Evolutionary conservation across 2,888 invertebrate genomes (phyloP), one percentile per base, ranked within the genome.

Genomic region (Yponomeuta sedellus): DNA sequence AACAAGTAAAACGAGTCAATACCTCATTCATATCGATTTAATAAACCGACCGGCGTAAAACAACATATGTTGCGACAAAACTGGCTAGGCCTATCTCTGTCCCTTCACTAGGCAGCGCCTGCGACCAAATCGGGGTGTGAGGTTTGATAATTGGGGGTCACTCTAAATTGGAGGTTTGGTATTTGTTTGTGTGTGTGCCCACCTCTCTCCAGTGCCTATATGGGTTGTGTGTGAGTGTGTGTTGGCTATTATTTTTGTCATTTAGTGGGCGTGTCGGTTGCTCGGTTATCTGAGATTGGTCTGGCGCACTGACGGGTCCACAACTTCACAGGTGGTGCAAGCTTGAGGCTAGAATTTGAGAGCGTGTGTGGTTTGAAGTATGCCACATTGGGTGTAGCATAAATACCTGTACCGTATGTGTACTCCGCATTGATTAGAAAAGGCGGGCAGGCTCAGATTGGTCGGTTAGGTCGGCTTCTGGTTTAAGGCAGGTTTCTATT

Each of bases 181-280:
- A 16, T 19, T 69, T 67, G 66, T 19, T 11, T 66, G 61, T 68
- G 68, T 67, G 70, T 74, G 70, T 70, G 67, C 28, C 68, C 70
- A 68, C 73, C 72, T 61, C 72, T 74, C 74, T 70, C 73, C 68
- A 70, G 70, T 67, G 59, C 65, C 22, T 59, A 25, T 16, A 39
- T 64, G 66, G 68, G 69, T 71, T 73, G 71, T 73, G 67, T 68
- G 66, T 64, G 61, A 66, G 64, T 67, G 67, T 67, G 67, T 73
- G 71, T 79, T 70, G 28, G 68, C 65, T 66, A 71, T 77, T 75
- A 79, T 77, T 75, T 74, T 74, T 78, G 75, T 80, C 77, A 78
- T 81, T 80, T 75, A 72, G 76, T 79, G 71, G 85, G 85, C 85
- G 85, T 81, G 81, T 81, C 73, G 73, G 71, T 66, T 67, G 69